A percentile compares a stretch with the other conserved stretches of the same genome.
phyloP scores from a whole-genome alignment of 2,888 invertebrate species.

The Eupithecia insigniata region DNA sequence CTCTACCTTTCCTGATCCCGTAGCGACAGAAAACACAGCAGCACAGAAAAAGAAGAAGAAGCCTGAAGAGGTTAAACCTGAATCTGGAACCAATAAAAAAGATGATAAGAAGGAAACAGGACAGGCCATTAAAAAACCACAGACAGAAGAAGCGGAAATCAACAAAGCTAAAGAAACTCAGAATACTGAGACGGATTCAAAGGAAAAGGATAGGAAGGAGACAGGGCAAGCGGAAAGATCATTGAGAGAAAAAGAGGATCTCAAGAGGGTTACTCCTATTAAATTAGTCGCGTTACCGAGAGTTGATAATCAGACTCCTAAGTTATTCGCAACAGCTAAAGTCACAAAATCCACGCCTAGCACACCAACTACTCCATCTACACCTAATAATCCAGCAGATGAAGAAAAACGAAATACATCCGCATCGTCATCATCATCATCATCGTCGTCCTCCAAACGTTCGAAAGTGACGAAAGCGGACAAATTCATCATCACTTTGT shows the following conservation, averaged over 20 bases:
- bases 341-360: constrained; percentile 43
- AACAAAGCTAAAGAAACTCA: constrained; percentile 11
- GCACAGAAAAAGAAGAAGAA: constrained; percentile 44
- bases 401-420: constrained; percentile 18
- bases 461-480: constrained; percentile 42
- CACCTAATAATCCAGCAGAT: constrained; percentile 27
- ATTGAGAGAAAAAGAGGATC: constrained; percentile 44
- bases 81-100: constrained; percentile 14
- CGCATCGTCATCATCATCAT: constrained; percentile 17
- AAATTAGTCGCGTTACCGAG: constrained; percentile 57
- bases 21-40: constrained; percentile 58
- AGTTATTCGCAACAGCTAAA: constrained; percentile 41
- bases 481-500: constrained; percentile 45
- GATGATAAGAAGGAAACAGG: constrained; percentile 3
- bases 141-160: constrained; percentile 14
- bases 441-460: constrained; percentile 37
- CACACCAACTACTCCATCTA: constrained; percentile 23
- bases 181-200: constrained; percentile 8
- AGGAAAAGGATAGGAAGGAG: constrained; percentile 22
- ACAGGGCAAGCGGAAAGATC: not conserved
- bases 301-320: constrained; percentile 47
- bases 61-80: constrained; percentile 14
- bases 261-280: constrained; percentile 55
- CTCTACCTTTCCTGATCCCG: constrained; percentile 67
- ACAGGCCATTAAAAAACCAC: constrained; percentile 1